Base-by-base conservation (phyloP, 2,797 vertebrate species). In the Phaenicophaeus curvirostris region DNA sequence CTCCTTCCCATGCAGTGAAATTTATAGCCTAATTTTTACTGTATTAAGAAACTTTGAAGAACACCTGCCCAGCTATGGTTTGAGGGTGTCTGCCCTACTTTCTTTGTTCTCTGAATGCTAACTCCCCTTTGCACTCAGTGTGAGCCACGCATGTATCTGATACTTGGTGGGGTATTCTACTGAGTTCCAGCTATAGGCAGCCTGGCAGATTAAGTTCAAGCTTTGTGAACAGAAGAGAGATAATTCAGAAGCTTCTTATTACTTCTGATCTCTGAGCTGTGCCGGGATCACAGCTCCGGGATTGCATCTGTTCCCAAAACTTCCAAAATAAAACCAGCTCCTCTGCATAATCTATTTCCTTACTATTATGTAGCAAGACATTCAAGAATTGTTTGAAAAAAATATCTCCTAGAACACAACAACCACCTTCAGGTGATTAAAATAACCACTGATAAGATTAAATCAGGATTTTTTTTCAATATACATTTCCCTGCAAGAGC, bases 211-310 rank as follows among this genome's bases (percentile, higher is more conserved):
- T 88, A 94, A 83, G 75, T 76, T 80, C 75, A 84, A 87, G 66
- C 79, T 90, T 87, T 72, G 39, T 61, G 79, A 84, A 88, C 41
- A 85, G 77, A 80, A 75, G 55, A 93, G 89, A 96, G 94, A 96
- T 92, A 88, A 68, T 87, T 91, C 87, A 66, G 76, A 96, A 87
- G 35, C 84, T 90, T 90, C 95, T 94, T 87, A 88, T 82, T 93
- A 67, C 31, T 67, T 83, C 89, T 92, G 87, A 83, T 88, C 89
- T 63, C 51, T 25, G 74, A 87, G 93, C 59, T 61, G 44, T 58
- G 66, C 41, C 74, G 89, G 87, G 84, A 83, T 89, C 90, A 31
- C 67, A 89, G 88, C 82, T 74, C 87, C 11, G 0, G 9, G 75
- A 50, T 30, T 80, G 62, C 78, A 76, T 85, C 82, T 89, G 82